phyloP scores from a whole-genome alignment of 1,140 invertebrate species.

The Nebria ingens region DNA sequence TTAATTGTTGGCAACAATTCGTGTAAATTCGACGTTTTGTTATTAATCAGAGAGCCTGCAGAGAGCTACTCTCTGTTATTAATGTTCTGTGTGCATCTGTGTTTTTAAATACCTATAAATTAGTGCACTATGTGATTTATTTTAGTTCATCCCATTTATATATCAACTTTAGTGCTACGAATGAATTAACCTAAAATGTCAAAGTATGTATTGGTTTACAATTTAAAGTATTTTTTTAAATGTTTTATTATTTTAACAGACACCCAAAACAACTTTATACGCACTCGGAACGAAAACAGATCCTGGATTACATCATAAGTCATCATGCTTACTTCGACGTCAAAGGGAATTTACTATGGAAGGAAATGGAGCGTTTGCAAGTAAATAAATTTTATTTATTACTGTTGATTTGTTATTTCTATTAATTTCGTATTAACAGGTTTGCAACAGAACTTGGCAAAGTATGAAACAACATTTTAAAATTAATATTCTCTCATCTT shows the following conservation, averaged over 20 bases:
- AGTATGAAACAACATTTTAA: not conserved
- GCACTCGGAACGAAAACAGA: not conserved
- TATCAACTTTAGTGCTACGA: no score
- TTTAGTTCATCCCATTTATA: no score
- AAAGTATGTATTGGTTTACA: not conserved
- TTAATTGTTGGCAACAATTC: no score
- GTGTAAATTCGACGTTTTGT: no score
- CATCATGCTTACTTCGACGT: not conserved
- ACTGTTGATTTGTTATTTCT: not conserved
- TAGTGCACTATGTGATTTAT: not conserved
- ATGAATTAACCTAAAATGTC: not conserved
- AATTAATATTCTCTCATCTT: not conserved
- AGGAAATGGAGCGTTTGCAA: not conserved
- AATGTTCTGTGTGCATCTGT: no score
- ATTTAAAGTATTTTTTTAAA: not conserved
- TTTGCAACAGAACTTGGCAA: not conserved
- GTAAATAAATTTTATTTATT: not conserved
- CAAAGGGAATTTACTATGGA: not conserved
- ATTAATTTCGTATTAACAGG: not conserved
- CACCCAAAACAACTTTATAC: not conserved
- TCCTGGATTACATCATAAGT: not conserved
- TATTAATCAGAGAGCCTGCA: no score
- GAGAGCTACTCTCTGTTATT: no score
- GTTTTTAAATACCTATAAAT: not conserved
- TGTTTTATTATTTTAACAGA: no score